Evolutionary conservation across 2,113 vertebrate species (phyloP).

Genomic region (Sorex araneus): DNA sequence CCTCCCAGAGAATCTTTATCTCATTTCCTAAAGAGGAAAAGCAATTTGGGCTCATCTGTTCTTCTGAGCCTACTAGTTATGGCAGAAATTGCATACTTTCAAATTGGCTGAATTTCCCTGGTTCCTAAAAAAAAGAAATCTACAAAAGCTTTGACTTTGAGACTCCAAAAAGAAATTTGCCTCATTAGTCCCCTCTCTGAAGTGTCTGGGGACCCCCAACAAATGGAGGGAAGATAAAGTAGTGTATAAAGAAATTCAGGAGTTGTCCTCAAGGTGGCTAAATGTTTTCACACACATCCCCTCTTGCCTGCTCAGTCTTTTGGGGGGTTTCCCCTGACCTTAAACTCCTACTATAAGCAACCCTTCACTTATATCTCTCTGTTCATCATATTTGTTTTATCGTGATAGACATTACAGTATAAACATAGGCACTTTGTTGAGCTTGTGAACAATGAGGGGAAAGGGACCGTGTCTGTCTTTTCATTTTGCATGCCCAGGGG

Average conservation of each 20-base stretch:
- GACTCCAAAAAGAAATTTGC: conserved; percentile 11
- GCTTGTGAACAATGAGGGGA: background rate
- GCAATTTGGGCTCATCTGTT: conserved; percentile 31
- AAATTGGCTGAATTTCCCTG: conserved; percentile 15
- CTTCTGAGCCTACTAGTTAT: conserved; percentile 21
- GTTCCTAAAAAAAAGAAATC: background rate
- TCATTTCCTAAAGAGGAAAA: conserved; percentile 62
- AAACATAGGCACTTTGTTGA: background rate
- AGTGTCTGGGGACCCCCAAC: background rate
- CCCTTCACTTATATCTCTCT: background rate
- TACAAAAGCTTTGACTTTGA: conserved; percentile 39
- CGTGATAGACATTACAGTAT: background rate
- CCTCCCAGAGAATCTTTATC: conserved; percentile 22
- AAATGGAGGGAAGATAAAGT: background rate
- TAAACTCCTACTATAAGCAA: background rate
- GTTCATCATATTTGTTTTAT: conserved; percentile 6
- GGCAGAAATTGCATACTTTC: background rate
- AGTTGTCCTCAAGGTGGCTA: background rate
- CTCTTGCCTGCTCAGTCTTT: background rate
- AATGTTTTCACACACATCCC: background rate
- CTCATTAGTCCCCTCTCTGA: background rate
- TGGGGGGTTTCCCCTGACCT: background rate
- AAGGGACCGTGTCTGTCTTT: background rate
- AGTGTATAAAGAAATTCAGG: background rate
- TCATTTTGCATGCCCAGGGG: background rate